Percentiles rank a stretch among this genome's conserved stretches.
Conservation (phyloP, 2,888 invertebrate genomes). For the Diplazon laetatorius region DNA sequence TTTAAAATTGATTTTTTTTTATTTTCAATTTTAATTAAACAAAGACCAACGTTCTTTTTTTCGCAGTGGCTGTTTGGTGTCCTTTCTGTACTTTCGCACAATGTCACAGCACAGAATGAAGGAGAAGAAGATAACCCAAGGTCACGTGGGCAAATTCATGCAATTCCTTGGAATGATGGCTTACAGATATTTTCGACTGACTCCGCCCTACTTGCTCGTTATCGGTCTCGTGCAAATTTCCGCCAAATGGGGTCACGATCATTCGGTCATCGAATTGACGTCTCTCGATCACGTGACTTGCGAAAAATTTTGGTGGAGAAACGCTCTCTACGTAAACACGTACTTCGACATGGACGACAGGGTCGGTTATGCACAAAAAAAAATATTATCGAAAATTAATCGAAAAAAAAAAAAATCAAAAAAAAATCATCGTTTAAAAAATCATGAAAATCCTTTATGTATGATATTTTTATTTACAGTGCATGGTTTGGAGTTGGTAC, state of each 20-base stretch:
- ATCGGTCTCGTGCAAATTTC: constrained; percentile 89
- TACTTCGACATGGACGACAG: constrained; percentile 89
- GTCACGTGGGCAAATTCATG: constrained; percentile 82
- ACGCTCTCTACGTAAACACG: constrained; percentile 92
- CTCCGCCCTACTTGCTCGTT: constrained; percentile 92
- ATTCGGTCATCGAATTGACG: constrained; percentile 89
- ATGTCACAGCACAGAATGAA: constrained; percentile 84
- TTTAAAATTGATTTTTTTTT: neutral
- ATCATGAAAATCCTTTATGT: constrained; percentile 27
- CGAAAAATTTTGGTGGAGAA: constrained; percentile 92
- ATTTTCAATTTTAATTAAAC: neutral
- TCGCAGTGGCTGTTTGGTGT: constrained; percentile 89
- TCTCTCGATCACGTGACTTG: constrained; percentile 89
- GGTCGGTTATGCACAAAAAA: too few relatives aligned
- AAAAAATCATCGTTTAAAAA: constrained; percentile 24
- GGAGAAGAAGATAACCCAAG: constrained; percentile 81
- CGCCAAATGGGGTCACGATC: constrained; percentile 88
- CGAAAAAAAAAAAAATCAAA: constrained; percentile 19
- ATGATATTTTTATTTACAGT: constrained; percentile 83
- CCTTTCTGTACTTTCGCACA: constrained; percentile 88
- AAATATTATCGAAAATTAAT: constrained; percentile 4
- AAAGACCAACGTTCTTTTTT: too few relatives aligned
- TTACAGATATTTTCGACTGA: constrained; percentile 85
- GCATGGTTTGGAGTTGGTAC: constrained; percentile 93
- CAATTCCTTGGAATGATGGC: constrained; percentile 84